phyloP scores from a whole-genome alignment of 2,113 vertebrate species.

The Malurus melanocephalus region DNA sequence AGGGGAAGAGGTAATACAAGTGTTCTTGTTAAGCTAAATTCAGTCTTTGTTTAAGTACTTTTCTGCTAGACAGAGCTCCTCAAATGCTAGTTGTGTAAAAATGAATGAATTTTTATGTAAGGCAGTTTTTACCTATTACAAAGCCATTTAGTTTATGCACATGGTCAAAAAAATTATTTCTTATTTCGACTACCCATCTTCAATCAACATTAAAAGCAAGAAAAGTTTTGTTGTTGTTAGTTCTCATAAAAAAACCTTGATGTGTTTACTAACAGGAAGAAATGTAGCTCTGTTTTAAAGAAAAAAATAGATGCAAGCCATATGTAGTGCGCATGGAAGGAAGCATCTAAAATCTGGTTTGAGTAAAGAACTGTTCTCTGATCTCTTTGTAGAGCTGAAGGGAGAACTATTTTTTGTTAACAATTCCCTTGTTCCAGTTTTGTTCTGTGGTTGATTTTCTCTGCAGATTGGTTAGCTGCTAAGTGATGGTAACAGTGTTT shows the following conservation, averaged over 20 bases:
- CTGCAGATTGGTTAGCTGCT: slow-evolving; percentile 54
- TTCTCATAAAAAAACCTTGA: slow-evolving; percentile 11
- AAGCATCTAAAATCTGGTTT: slow-evolving; percentile 59
- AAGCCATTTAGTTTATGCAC: background rate
- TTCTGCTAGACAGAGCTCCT: background rate
- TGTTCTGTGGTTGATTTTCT: slow-evolving; percentile 49
- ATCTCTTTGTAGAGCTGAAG: slow-evolving; percentile 62
- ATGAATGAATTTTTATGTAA: background rate
- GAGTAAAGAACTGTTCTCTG: slow-evolving; percentile 56
- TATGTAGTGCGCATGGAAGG: slow-evolving; percentile 29
- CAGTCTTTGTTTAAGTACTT: background rate
- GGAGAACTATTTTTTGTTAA: slow-evolving; percentile 46
- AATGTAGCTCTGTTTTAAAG: slow-evolving; percentile 43
- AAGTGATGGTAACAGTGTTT: slow-evolving; percentile 54
- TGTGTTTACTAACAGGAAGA: slow-evolving; percentile 64
- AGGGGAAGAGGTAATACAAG: background rate
- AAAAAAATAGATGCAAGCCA: slow-evolving; percentile 47
- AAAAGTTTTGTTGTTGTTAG: slow-evolving; percentile 19
- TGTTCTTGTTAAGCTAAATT: background rate
- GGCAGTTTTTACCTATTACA: background rate
- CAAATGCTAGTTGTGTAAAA: background rate
- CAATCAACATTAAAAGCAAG: background rate
- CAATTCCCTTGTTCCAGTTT: slow-evolving; percentile 47
- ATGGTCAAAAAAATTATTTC: background rate
- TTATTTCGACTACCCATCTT: background rate